These are phyloP conservation scores for Hyppa rectilinea DNA, from an alignment of 2,888 invertebrate species.

Conservation along the genomic window DNA sequence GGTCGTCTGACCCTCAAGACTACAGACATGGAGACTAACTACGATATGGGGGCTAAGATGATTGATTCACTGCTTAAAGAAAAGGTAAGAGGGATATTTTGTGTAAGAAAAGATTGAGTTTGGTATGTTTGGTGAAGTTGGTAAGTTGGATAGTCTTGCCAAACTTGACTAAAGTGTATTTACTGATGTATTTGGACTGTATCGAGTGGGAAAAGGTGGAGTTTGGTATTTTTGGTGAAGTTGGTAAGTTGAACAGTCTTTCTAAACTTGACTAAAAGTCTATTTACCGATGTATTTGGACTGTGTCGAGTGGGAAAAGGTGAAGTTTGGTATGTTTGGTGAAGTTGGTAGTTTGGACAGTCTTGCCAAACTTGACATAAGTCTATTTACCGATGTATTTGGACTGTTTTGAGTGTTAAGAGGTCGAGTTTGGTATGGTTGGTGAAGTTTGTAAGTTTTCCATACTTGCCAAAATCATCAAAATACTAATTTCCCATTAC, in stretches of 20 bases:
- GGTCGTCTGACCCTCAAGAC: slow-evolving; percentile 99
- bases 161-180: neutral
- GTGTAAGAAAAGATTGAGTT: neutral
- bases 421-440: neutral
- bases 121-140: slow-evolving; percentile 17
- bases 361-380: neutral
- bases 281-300: neutral
- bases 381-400: neutral
- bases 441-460: neutral
- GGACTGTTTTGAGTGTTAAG: neutral
- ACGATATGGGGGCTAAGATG: slow-evolving; percentile 99
- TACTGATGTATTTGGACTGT: neutral
- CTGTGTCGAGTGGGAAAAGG: neutral
- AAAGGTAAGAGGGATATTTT: slow-evolving; percentile 91
- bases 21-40: slow-evolving; percentile 99
- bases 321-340: slow-evolving; percentile 11
- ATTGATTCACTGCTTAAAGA: slow-evolving; percentile 99
- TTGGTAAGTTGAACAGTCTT: neutral
- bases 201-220: too few species aligned
- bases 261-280: neutral
- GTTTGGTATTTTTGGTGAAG: too few species aligned
- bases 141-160: neutral
- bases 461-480: neutral
- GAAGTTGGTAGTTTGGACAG: neutral
- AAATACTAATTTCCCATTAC: too few species aligned